These are phyloP conservation scores for Melanostoma mellinum DNA, from an alignment of 2,888 invertebrate genomes.

Conservation along the genomic window DNA sequence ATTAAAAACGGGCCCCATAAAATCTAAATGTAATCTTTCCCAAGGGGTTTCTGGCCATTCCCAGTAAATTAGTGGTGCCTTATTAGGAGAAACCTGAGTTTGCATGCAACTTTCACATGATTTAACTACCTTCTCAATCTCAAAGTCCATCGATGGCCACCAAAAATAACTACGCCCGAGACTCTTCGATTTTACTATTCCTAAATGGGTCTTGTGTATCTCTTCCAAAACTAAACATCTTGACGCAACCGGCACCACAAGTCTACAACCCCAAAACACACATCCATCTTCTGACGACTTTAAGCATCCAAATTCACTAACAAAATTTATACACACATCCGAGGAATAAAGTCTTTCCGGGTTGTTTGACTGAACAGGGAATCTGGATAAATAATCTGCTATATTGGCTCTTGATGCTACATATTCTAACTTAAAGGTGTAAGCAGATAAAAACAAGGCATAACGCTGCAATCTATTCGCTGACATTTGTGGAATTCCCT, in stretches of 20 bases:
- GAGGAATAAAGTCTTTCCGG: not conserved
- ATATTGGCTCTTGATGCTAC: slow-evolving; percentile 57
- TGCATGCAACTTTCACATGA: slow-evolving; percentile 39
- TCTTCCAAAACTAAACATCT: slow-evolving; percentile 29
- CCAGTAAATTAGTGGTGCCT: slow-evolving; percentile 50
- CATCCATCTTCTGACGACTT: slow-evolving; percentile 13
- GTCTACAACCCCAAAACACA: slow-evolving; percentile 34
- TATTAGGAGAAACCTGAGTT: slow-evolving; percentile 7
- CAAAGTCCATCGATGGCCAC: slow-evolving; percentile 54
- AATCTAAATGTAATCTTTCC: slow-evolving; percentile 69
- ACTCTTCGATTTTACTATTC: slow-evolving; percentile 44
- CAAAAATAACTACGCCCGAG: slow-evolving; percentile 67
- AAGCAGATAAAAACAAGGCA: slow-evolving; percentile 64
- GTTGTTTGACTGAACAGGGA: slow-evolving; percentile 14
- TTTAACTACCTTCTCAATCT: slow-evolving; percentile 50
- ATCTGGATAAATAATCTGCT: slow-evolving; percentile 63
- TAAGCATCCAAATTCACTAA: slow-evolving; percentile 4
- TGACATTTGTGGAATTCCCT: slow-evolving; percentile 75
- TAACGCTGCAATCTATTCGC: slow-evolving; percentile 67
- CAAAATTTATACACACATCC: slow-evolving; percentile 6
- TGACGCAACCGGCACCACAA: slow-evolving; percentile 1
- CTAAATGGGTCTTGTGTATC: slow-evolving; percentile 48
- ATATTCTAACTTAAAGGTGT: slow-evolving; percentile 64
- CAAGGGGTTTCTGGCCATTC: slow-evolving; percentile 55
- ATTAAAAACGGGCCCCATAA: slow-evolving; percentile 13